Percentiles rank a stretch among this genome's conserved stretches.
These are phyloP conservation scores for Bembecia ichneumoniformis DNA, from an alignment of 2,888 invertebrate species.

Conservation along the genomic window DNA sequence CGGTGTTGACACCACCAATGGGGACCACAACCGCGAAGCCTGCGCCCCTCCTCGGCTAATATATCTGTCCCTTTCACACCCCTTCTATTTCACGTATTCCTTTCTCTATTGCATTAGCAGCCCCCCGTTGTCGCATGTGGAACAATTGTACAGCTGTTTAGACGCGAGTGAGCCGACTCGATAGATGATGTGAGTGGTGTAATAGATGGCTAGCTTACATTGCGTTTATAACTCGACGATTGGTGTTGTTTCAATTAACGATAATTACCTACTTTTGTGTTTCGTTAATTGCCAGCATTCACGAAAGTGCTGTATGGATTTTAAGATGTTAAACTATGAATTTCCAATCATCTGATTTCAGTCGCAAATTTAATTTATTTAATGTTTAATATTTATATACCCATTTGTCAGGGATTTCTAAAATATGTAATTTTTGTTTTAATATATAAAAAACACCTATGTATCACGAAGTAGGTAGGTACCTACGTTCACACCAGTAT, in stretches of 20 bases:
- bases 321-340: constrained; percentile 14
- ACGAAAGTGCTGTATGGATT: constrained; percentile 17
- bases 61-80: constrained; percentile 27
- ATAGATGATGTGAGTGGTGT: constrained; percentile 45
- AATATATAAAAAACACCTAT: too few species aligned
- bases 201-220: constrained; percentile 4
- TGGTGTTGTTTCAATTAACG: too few species aligned
- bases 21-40: constrained; percentile 34
- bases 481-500: too few species aligned
- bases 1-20: constrained; percentile 45
- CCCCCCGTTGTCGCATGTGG: constrained; percentile 37
- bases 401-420: too few species aligned
- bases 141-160: constrained; percentile 58
- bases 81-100: constrained; percentile 20
- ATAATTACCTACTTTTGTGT: too few species aligned
- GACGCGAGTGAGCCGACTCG: constrained; percentile 41
- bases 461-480: too few species aligned
- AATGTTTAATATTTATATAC: too few species aligned
- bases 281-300: too few species aligned
- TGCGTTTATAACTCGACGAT: background rate
- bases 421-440: too few species aligned
- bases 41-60: constrained; percentile 47
- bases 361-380: too few species aligned
- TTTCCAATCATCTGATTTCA: too few species aligned
- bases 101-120: constrained; percentile 37